Evolutionary conservation across 2,888 invertebrate genomes (phyloP), one percentile per base, ranked within the genome.

Genomic region (Parnassius glacialis): DNA sequence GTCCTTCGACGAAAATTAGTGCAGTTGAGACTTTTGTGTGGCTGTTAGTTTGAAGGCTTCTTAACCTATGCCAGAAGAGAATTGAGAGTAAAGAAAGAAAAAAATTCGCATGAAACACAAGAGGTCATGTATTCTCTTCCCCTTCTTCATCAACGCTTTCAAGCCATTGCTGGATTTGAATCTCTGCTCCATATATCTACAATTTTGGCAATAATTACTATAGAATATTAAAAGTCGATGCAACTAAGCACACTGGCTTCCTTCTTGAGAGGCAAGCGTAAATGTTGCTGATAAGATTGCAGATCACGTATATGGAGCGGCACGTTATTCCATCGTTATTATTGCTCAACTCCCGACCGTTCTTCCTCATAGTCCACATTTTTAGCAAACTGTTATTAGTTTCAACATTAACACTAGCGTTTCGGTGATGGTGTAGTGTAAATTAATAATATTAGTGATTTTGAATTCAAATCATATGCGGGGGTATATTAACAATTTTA

Each of bases 291-390:
- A 77, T 82, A 72, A 71, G 70, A 66, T 76, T 81, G 75, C 81
- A 65, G 76, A 72, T 79, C 85, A 85, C 85, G 85, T 85, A 74
- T 72, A 69, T 67, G 67, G 68, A 68, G 64, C 75, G 72, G 74
- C 75, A 74, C 73, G 74, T 75, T 76, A 76, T 76, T 72, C 75
- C 70, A 65, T 64, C 72, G 74, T 73, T 79, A 76, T 81, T 81
- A 79, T 76, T 77, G 74, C 68, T 65, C 65, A 68, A 61, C 65
- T 65, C 65, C 68, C 66, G 59, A 67, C 69, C 65, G 34, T 67
- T 64, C 62, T 64, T 67, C 67, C 12, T 34, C 16, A 16, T 16
- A 10, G 12, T 25, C 20, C 25, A 55, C 12, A 13, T 61, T 57
- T 48, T 64, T 59, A 53, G 51, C 54, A 43, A 60, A 62, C 62